These are phyloP conservation scores for Limosa lapponica DNA, from an alignment of 2,797 vertebrate species.

Conservation along the genomic window DNA sequence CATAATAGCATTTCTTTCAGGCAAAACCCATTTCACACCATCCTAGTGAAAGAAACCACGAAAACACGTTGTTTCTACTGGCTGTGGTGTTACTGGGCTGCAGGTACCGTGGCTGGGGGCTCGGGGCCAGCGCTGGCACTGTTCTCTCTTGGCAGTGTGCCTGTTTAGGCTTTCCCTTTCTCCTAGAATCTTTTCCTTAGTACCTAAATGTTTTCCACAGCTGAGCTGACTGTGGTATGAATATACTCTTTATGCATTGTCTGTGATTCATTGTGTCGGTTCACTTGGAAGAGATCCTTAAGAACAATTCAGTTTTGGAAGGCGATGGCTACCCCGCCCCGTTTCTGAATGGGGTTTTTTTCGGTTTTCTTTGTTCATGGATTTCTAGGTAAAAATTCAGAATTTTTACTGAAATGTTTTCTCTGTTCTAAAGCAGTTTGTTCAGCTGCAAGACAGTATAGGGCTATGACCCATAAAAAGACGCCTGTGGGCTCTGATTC, in stretches of 20 bases:
- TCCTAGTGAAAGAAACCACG: not conserved
- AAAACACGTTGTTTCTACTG: not conserved
- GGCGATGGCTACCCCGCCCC: not conserved
- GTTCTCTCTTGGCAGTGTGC: not conserved
- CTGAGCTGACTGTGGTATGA: not conserved
- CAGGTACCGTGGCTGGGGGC: not conserved
- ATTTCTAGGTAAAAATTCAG: not conserved
- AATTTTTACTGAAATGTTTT: not conserved
- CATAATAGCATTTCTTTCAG: not conserved
- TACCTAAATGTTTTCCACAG: not conserved
- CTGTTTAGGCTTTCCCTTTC: not conserved
- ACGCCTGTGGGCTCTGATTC: not conserved
- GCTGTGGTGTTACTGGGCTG: not conserved
- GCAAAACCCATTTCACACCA: not conserved
- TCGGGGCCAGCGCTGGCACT: not conserved
- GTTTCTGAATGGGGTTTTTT: not conserved
- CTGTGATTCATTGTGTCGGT: not conserved
- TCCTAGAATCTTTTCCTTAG: not conserved
- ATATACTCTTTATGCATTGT: not conserved
- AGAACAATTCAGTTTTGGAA: not conserved
- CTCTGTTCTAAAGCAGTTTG: not conserved
- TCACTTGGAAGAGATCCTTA: not conserved
- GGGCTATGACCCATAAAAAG: not conserved
- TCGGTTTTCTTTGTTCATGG: not conserved
- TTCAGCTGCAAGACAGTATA: not conserved